phyloP scores from a whole-genome alignment of 92 coral and sea anemone species.

The Hydrozoanthus gracilis region DNA sequence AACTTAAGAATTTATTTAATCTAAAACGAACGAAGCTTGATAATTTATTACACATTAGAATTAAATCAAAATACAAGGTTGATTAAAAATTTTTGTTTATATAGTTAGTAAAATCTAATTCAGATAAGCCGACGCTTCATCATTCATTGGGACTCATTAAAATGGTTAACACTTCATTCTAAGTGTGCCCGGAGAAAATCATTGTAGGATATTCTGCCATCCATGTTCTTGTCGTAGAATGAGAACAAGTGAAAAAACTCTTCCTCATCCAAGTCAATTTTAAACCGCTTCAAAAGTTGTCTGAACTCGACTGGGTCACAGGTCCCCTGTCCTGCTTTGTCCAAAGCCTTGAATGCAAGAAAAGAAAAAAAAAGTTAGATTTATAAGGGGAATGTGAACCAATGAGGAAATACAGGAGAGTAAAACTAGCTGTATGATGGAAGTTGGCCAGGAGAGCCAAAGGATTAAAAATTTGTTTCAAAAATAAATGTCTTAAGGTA shows the following conservation, averaged over 20 bases:
- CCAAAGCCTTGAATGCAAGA: slow-evolving; percentile 69
- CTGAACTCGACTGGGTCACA: slow-evolving; percentile 90
- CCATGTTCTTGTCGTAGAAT: slow-evolving; percentile 91
- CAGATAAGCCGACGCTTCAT: background rate
- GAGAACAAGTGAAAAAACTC: slow-evolving; percentile 92
- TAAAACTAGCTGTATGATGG: too few relatives aligned
- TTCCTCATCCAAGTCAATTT: slow-evolving; percentile 84
- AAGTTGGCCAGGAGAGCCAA: too few relatives aligned
- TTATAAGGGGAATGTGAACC: background rate
- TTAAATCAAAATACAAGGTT: background rate
- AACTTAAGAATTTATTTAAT: too few relatives aligned
- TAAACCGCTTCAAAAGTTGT: slow-evolving; percentile 80
- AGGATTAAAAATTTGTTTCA: too few relatives aligned
- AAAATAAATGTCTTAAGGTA: too few relatives aligned
- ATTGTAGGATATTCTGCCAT: slow-evolving; percentile 90
- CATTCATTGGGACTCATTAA: background rate
- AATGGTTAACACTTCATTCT: slow-evolving; percentile 46
- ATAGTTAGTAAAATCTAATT: background rate
- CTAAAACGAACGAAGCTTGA: background rate
- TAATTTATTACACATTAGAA: background rate
- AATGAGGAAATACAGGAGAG: background rate
- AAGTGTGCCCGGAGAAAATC: slow-evolving; percentile 92
- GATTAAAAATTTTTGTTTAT: background rate
- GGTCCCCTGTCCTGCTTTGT: slow-evolving; percentile 79
- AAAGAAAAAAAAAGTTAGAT: background rate